Evolutionary conservation across 2,797 vertebrate genomes (phyloP), one percentile per base, ranked within the genome.

Genomic region (Pristis pectinata): DNA sequence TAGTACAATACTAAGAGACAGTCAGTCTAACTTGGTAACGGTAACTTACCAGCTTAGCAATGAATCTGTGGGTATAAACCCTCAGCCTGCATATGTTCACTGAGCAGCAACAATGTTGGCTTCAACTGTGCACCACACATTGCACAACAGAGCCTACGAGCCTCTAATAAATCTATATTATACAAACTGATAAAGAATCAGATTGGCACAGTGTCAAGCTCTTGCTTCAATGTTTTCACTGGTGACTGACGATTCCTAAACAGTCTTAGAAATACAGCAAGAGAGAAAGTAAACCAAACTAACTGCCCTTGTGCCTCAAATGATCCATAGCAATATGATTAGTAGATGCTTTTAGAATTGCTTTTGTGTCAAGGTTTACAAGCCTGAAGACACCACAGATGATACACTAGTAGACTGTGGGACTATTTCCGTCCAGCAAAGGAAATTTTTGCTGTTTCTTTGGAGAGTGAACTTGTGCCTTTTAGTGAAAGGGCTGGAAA

Each of bases 161-260:
- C 53, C 70, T 76, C 67, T 76, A 22, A 94, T 53, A 53, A 76
- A 94, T 76, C 27, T 22, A 11, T 19, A 5, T 41, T 74, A 6
- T 91, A 10, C 44, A 76, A 94, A 49, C 92, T 76, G 92, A 94
- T 93, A 74, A 15, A 74, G 64, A 93, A 93, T 93, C 44, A 74
- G 92, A 93, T 94, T 92, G 92, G 92, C 92, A 93, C 24, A 1
- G 92, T 53, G 27, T 94, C 92, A 74, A 94, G n/a, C 6, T 53
- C 70, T 76, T n/a, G 27, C 49, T 74, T 34, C 24, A n/a, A 30
- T 91, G 41, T 34, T 94, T 74, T 93, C 64, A 74, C 92, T 94
- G 72, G 22, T n/a, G 30, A 76, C 92, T 53, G 92, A 19, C 44
- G 6, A 76, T n/a, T 74, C 49, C 41, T n/a, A 92, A 92, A 91